phyloP scores from a whole-genome alignment of 2,888 invertebrate species.

The Cremastobaeus sp. region DNA sequence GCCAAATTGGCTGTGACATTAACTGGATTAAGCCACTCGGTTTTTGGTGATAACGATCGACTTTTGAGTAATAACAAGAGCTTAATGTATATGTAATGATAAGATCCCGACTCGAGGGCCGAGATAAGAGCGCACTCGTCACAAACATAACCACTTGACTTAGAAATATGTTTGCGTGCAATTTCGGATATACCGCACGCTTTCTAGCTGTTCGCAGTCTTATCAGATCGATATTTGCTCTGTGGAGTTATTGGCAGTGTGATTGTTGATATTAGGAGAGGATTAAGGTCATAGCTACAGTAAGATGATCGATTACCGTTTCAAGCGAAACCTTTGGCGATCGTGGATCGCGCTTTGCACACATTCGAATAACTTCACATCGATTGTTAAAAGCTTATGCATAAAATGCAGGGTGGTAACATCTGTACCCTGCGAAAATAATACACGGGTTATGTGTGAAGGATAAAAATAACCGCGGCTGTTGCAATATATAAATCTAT shows the following conservation, averaged over 20 bases:
- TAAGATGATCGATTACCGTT: constrained; percentile 61
- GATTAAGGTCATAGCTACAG: constrained; percentile 54
- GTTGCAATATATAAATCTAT: not conserved
- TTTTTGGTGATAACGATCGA: constrained; percentile 27
- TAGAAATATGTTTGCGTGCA: too few species aligned
- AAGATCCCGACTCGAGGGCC: too few species aligned
- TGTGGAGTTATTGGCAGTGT: constrained; percentile 31
- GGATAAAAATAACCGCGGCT: constrained; percentile 19
- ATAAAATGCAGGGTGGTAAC: constrained; percentile 36
- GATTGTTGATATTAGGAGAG: constrained; percentile 48
- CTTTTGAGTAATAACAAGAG: not conserved
- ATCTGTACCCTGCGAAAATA: constrained; percentile 9
- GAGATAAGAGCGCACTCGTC: too few species aligned
- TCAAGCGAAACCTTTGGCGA: constrained; percentile 61
- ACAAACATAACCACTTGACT: too few species aligned
- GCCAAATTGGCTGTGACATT: constrained; percentile 50
- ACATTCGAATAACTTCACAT: constrained; percentile 65
- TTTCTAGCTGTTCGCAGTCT: too few species aligned
- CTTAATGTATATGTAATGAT: too few species aligned
- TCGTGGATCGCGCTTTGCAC: constrained; percentile 56
- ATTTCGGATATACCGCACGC: too few species aligned
- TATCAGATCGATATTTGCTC: constrained; percentile 15
- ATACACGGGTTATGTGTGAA: not conserved
- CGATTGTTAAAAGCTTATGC: constrained; percentile 65
- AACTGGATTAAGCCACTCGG: constrained; percentile 48